phyloP scores from a whole-genome alignment of 2,888 invertebrate species.

The Sinotaia quadrata region DNA sequence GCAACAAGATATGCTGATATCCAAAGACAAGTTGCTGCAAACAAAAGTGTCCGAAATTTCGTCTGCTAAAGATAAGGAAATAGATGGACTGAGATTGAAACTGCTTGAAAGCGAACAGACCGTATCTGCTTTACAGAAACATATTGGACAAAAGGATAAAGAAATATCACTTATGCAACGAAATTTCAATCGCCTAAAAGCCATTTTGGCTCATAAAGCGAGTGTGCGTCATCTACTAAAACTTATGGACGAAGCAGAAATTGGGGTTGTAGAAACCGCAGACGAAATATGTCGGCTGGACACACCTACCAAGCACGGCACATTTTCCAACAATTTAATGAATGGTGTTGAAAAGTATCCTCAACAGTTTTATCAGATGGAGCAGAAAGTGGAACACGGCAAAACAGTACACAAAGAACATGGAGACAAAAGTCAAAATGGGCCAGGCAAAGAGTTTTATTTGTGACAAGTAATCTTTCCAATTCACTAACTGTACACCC shows the following conservation, averaged over 20 bases:
- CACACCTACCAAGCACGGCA: too few relatives aligned
- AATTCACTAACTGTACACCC: too few relatives aligned
- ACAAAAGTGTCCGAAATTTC: conserved; percentile 35
- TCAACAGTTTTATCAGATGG: too few relatives aligned
- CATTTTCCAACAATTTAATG: not conserved
- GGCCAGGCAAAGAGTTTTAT: not conserved
- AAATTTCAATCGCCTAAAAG: conserved; percentile 28
- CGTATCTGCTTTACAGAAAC: conserved; percentile 44
- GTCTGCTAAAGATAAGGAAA: conserved; percentile 38
- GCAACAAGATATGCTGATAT: conserved; percentile 50
- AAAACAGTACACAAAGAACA: too few relatives aligned
- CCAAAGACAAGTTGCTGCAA: conserved; percentile 48
- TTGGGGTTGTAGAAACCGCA: conserved; percentile 36
- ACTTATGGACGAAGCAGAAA: conserved; percentile 40
- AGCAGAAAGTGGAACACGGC: too few relatives aligned
- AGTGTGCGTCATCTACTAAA: conserved; percentile 36
- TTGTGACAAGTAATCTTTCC: too few relatives aligned
- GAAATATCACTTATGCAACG: conserved; percentile 37
- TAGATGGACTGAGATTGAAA: conserved; percentile 35
- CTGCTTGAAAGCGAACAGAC: conserved; percentile 46
- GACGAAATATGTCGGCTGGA: too few relatives aligned
- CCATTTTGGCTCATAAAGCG: conserved; percentile 36
- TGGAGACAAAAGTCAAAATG: not conserved
- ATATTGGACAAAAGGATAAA: conserved; percentile 46
- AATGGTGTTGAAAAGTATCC: not conserved